Evolutionary conservation across 2,113 vertebrate genomes (phyloP).

Genomic region (Isurus oxyrinchus): DNA sequence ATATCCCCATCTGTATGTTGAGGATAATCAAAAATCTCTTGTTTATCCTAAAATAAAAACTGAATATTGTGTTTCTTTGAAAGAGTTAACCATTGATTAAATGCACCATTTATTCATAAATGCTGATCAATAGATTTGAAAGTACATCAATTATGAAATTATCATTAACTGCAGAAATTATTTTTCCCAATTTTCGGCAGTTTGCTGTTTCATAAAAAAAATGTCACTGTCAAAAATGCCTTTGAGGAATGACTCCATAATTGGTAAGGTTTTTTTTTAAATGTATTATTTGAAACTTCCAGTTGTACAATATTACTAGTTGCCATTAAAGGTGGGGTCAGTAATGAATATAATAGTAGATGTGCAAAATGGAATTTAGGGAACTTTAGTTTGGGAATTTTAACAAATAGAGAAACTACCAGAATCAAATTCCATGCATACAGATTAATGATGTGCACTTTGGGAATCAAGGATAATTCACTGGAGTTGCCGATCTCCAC

Average conservation of each 20-base stretch:
- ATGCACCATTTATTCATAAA: not conserved
- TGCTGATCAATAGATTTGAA: not conserved
- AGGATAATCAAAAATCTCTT: not conserved
- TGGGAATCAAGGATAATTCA: not conserved
- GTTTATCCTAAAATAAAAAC: not conserved
- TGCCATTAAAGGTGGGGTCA: not conserved
- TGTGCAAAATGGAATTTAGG: not conserved
- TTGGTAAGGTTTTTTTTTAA: constrained; percentile 56
- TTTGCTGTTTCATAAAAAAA: constrained; percentile 81
- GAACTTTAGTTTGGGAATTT: not conserved
- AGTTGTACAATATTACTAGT: not conserved
- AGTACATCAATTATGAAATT: not conserved
- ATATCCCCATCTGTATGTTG: not conserved
- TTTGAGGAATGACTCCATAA: constrained; percentile 66
- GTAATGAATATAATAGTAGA: not conserved
- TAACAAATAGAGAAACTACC: not conserved
- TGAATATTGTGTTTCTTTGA: not conserved
- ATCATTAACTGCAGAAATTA: not conserved
- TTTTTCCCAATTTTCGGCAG: constrained; percentile 51
- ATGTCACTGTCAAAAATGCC: constrained; percentile 83
- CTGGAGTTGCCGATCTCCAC: not conserved
- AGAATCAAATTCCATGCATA: not conserved
- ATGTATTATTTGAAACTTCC: not conserved
- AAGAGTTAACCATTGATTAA: not conserved
- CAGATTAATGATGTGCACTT: not conserved